Base-by-base conservation (phyloP, 2,888 invertebrate genomes). In the Pinctada fucata region DNA sequence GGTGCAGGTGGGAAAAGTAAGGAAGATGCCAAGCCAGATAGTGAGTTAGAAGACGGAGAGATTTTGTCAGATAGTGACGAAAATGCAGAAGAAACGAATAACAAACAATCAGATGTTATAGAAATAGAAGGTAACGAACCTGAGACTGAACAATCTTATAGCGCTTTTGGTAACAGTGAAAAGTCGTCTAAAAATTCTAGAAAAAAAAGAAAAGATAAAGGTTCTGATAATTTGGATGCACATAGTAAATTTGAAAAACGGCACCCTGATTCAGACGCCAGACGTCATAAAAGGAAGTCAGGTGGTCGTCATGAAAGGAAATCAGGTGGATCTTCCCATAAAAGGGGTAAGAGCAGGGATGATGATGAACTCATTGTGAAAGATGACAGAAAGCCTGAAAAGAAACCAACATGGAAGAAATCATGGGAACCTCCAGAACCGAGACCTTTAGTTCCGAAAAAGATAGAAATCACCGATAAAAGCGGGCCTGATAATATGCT, bases 1-100 rank as follows among this genome's bases (percentile, higher is more conserved):
- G 88, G 82, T 85, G 85, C 77, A 83, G 86, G 88, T 86, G 85
- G 85, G 66, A 77, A 76, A 72, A 75, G 47, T n/a, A 72, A 75
- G 31, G 10, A 45, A 50, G 51, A n/a, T 68, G 70, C n/a, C 16
- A 52, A 47, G 4, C 68, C 63, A 16, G 69, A 75, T 48, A 71
- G 79, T 69, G 79, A 82, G 47, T 63, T 82, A n/a, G 80, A 80
- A 67, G 80, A 80, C 45, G 80, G 80, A 31, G 78, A 78, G 48
- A 78, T 78, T 47, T 16, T 50, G 45, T 74, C 74, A 4, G 77
- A 76, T 16, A 69, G 31, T 3, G 78, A 75, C 2, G 76, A 69
- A 31, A 58, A 58, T 50, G 77, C 76, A n/a, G 78, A 78, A 16
- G 71, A 75, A 58, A 47, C 1, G 47, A 69, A 8, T 6, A 52